Evolutionary conservation across 1,140 invertebrate species (phyloP), one percentile per base, ranked within the genome.

Genomic region (Drosophila nigrodunni): DNA sequence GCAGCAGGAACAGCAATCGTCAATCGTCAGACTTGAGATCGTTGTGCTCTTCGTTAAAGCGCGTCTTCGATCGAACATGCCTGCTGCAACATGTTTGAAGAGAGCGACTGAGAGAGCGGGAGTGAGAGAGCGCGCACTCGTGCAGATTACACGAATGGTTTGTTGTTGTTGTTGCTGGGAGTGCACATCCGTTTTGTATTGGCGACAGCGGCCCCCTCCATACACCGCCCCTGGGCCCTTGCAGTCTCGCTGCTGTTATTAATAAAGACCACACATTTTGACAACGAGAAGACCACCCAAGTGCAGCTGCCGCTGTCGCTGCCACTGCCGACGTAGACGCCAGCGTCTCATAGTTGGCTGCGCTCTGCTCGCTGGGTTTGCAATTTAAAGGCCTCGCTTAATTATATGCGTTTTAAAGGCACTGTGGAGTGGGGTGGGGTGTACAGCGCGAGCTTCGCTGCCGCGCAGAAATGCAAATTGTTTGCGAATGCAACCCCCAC

Each of bases 231-330:
- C 9, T 49, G 37, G 37, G 72, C 18, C 62, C 18, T 52, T 81
- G 75, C 75, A 70, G 65, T 62, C 60, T 62, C 41, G 72, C 72
- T 41, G 73, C 76, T 91, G 80, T 91, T 90, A 91, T 91, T 91
- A 91, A 91, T 91, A 91, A 91, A 91, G 90, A 91, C 90, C 90
- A 91, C 90, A 91, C 90, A 91, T 90, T 91, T 91, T 91, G 90
- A 91, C 90, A 91, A 91, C 75, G 65, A 82, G 82, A 59, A 76
- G 90, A 91, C 90, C 90, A 91, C 90, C 90, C 90, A 91, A 91
- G 90, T 76, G 86, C 78, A 88, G 83, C 82, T 86, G 80, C 77
- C 18, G 37, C 55, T 60, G 67, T n/a, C 7, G 72, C 54, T 44
- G 83, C 77, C 87, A 80, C 77, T 37, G 46, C 49, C 9, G 43